Conservation (phyloP, 2,797 vertebrate species). For the Sitta carolinensis region DNA sequence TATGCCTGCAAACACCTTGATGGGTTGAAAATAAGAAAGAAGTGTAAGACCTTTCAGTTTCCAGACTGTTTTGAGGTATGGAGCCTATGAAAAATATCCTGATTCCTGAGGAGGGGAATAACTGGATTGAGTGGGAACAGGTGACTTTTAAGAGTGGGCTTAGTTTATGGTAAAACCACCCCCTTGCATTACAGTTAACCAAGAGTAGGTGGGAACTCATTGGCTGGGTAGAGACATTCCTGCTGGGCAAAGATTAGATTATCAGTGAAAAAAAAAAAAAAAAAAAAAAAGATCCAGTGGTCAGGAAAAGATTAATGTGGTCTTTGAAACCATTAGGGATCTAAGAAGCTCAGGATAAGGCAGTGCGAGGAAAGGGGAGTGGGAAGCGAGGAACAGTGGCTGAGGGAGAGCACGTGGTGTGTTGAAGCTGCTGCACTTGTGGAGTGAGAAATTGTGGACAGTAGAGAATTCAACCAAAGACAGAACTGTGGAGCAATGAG, state of each 20-base stretch:
- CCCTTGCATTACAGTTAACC: neutral
- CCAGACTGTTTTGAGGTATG: neutral
- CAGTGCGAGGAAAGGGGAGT: neutral
- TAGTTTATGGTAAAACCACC: neutral
- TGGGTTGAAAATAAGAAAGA: neutral
- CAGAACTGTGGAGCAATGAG: neutral
- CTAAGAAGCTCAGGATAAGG: neutral
- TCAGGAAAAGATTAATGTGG: neutral
- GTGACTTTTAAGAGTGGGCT: neutral
- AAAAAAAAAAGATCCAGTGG: neutral
- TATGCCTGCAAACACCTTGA: neutral
- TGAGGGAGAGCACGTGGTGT: fast-evolving
- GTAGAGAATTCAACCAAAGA: neutral
- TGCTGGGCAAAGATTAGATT: neutral
- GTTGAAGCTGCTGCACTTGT: neutral
- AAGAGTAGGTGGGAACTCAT: neutral
- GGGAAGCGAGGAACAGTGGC: neutral
- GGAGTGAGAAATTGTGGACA: neutral
- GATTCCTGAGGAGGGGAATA: neutral
- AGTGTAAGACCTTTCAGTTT: neutral
- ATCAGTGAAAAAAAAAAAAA: neutral
- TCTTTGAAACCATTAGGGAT: neutral
- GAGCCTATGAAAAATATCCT: neutral
- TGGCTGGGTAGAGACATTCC: neutral
- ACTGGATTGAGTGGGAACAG: neutral